These are phyloP conservation scores for human DNA, from an alignment of 2,113 vertebrate species.

Conservation along the genomic window DNA sequence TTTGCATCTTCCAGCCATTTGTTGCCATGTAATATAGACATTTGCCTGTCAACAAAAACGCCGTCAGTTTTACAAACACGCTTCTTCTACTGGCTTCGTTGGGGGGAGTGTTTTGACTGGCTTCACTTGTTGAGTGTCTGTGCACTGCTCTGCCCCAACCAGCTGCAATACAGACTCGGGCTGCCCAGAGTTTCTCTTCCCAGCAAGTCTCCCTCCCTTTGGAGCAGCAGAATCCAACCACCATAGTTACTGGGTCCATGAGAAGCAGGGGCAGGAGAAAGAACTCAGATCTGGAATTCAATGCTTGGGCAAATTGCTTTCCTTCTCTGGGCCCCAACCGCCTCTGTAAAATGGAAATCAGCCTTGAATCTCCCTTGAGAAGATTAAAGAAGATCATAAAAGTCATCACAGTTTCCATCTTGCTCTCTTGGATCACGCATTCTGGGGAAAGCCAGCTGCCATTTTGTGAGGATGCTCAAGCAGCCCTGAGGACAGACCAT, in stretches of 20 bases:
- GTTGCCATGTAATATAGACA: slow-evolving; percentile 59
- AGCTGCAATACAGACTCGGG: neutral
- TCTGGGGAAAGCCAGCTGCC: neutral
- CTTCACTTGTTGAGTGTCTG: slow-evolving; percentile 8
- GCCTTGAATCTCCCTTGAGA: neutral
- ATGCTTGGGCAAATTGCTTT: neutral
- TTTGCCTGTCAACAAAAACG: slow-evolving; percentile 61
- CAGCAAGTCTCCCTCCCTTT: neutral
- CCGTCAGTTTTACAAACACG: slow-evolving; percentile 42
- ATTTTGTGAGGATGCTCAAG: neutral
- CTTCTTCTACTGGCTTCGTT: neutral
- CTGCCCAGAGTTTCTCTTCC: neutral
- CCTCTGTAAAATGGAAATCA: neutral
- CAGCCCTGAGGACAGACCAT: neutral
- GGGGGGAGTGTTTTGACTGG: slow-evolving; percentile 40
- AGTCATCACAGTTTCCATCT: rapidly evolving
- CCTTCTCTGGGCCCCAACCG: neutral
- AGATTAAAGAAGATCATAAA: neutral
- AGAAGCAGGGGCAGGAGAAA: rapidly evolving
- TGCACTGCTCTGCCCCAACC: neutral
- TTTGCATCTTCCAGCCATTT: slow-evolving; percentile 48
- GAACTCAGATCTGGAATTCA: neutral
- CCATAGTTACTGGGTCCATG: rapidly evolving
- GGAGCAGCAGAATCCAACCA: neutral
- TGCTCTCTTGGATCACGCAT: neutral